These are phyloP conservation scores for Hydra vulgaris DNA, from an alignment of 30 jellyfish, hydroid and myxozoan species.

Conservation along the genomic window DNA sequence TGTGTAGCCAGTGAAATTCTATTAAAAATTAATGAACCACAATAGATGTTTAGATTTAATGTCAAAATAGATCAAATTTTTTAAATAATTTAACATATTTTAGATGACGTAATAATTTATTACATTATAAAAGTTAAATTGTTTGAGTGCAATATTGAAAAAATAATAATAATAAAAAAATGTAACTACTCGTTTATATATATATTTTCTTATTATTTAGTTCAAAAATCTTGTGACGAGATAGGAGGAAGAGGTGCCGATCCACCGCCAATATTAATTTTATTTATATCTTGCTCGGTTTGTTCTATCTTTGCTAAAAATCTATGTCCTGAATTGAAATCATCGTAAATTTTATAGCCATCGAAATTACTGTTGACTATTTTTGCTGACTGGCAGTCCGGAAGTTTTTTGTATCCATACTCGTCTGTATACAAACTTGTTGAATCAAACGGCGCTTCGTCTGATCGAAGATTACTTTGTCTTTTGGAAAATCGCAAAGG, in stretches of 20 bases:
- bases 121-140: no score
- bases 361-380: neutral
- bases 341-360: neutral
- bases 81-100: no score
- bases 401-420: neutral
- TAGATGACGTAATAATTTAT: no score
- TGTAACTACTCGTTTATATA: no score
- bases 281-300: neutral
- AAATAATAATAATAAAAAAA: no score
- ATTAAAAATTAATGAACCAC: no score
- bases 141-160: no score
- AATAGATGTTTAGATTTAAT: no score
- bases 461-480: neutral
- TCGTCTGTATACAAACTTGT: neutral
- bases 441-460: neutral
- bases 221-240: neutral
- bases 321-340: constrained; percentile 4
- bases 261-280: neutral
- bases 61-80: no score
- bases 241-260: constrained; percentile 8
- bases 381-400: neutral
- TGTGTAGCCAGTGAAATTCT: no score
- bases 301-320: constrained; percentile 1
- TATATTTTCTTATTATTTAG: neutral
- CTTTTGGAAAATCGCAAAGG: neutral